These are phyloP conservation scores for Mythimna impura DNA, from an alignment of 2,888 invertebrate genomes.

Conservation along the genomic window DNA sequence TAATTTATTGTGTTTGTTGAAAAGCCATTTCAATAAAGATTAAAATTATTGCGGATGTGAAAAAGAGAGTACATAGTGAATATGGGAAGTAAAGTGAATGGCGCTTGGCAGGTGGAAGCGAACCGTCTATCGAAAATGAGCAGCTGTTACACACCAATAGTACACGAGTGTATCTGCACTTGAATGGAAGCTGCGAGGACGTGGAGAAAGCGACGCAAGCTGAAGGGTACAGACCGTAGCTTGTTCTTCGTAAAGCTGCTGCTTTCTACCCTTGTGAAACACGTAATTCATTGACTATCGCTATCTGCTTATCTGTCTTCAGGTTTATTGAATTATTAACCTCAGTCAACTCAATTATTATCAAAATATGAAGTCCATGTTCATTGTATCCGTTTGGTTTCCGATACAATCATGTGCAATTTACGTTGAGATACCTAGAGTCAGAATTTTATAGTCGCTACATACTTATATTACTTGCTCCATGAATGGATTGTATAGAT, in stretches of 20 bases:
- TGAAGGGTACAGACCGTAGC: constrained; percentile 31
- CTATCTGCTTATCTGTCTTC: neutral
- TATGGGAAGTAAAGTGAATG: constrained; percentile 35
- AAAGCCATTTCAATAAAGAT: constrained; percentile 11
- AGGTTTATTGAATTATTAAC: constrained; percentile 5
- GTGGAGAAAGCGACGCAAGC: constrained; percentile 35
- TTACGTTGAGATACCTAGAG: neutral
- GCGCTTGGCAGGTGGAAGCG: constrained; percentile 20
- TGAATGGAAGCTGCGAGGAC: constrained; percentile 29
- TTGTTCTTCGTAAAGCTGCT: constrained; percentile 20
- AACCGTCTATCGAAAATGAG: constrained; percentile 30
- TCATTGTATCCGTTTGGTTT: constrained; percentile 3
- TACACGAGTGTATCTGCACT: constrained; percentile 29
- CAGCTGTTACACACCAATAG: constrained; percentile 27
- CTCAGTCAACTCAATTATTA: constrained; percentile 10
- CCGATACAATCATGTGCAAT: neutral
- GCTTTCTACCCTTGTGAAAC: constrained; percentile 44
- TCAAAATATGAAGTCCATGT: constrained; percentile 10
- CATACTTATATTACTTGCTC: no score
- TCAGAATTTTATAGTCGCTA: neutral
- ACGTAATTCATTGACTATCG: constrained; percentile 30
- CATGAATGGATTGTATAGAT: no score
- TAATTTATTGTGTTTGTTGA: neutral
- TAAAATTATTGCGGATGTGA: constrained; percentile 7
- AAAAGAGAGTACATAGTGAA: constrained; percentile 21